Percentiles rank a stretch among this genome's conserved stretches.
Conservation (phyloP, 2,888 invertebrate species). For the Cistogaster globosa region DNA sequence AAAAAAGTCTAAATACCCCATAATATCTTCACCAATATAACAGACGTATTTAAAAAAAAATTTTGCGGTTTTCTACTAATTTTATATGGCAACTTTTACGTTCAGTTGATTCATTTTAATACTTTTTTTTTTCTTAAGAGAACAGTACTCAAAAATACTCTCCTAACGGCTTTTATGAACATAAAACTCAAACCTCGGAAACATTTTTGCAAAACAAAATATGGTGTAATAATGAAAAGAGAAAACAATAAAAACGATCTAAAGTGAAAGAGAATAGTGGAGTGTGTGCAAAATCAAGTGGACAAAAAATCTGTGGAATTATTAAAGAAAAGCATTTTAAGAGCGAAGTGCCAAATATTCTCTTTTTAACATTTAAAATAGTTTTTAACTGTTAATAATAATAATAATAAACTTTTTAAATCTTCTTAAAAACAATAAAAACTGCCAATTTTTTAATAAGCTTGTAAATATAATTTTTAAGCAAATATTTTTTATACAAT, state of each 20-base stretch:
- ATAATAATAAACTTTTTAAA: background rate
- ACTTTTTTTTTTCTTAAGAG: background rate
- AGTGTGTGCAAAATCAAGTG: background rate
- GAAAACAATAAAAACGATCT: background rate
- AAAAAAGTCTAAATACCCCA: too few species aligned
- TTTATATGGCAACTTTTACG: too few species aligned
- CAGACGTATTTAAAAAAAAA: too few species aligned
- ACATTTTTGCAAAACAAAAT: background rate
- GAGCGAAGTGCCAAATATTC: constrained; percentile 32
- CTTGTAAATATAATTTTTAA: background rate
- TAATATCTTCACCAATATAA: too few species aligned
- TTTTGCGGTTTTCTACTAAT: too few species aligned
- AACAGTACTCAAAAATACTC: background rate
- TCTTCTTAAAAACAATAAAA: background rate
- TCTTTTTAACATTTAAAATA: background rate
- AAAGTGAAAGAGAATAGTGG: background rate
- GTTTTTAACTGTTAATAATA: background rate
- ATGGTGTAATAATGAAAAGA: background rate
- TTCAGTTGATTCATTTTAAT: too few species aligned
- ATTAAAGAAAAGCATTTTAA: background rate
- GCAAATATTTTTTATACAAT: background rate
- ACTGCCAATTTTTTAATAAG: too few species aligned
- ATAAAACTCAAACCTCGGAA: background rate
- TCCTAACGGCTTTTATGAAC: background rate
- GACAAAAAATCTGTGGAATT: background rate